Evolutionary conservation across 2,113 vertebrate species (phyloP), one percentile per base, ranked within the genome.

Genomic region (Mormyrus lacerda): DNA sequence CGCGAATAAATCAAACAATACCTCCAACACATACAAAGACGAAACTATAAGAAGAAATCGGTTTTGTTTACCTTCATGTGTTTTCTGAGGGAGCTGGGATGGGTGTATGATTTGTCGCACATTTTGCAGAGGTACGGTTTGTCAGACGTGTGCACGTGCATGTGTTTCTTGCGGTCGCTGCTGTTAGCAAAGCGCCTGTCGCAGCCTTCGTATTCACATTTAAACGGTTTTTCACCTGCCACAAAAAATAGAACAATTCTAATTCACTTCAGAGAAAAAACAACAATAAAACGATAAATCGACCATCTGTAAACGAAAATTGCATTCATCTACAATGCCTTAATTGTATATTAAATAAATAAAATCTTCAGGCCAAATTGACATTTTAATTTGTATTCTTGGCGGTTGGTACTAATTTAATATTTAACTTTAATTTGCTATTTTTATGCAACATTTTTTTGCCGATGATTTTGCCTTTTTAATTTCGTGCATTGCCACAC

Each of bases 101-200:
- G 98, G 90, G 98, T 99, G 96, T 99, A 99, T 69, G 98, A 99
- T 96, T 99, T 99, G 95, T 99, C 98, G 92, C 98, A 99, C 98
- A 99, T 98, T 97, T 99, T 99, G 97, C 98, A 99, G 85, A 99
- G 97, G 95, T 99, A 99, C 55, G 98, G 98, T 92, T 99, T 99
- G 95, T 99, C 98, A 88, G 98, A 99, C 90, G 98, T 99, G 93
- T 99, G 98, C 93, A 99, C 98, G 94, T 99, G 98, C 98, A 99
- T 99, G 95, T 99, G 98, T 97, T 99, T 99, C 97, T 99, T 99
- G 94, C 98, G 98, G 92, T 99, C 98, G 90, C 98, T 99, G 97
- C 98, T 99, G 95, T 99, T 99, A 93, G 98, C 98, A 94, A 99
- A 99, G 89, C 98, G 96, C 93, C 98, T 96, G 96, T 99, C 98